Evolutionary conservation across 2,797 vertebrate genomes (phyloP).

Genomic region (Xenops minutus): DNA sequence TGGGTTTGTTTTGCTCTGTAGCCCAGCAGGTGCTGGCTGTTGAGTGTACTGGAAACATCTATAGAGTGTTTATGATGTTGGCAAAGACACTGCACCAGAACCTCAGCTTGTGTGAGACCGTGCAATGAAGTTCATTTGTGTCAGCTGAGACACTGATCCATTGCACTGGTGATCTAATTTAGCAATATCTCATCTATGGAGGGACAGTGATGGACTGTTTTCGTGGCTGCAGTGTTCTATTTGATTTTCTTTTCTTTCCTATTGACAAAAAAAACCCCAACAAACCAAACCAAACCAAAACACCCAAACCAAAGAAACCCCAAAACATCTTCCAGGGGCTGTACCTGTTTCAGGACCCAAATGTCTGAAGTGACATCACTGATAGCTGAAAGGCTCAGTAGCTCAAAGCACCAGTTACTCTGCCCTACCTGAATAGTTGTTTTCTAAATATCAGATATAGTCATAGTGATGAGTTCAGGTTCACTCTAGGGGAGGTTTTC

Average conservation of each 20-base stretch:
- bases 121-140: neutral
- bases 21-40: neutral
- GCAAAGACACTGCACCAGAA: neutral
- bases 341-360: neutral
- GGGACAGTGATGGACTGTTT: neutral
- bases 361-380: neutral
- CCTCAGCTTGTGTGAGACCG: neutral
- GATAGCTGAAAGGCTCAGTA: neutral
- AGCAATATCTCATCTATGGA: neutral
- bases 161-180: neutral
- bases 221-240: neutral
- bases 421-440: neutral
- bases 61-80: neutral
- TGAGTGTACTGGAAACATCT: neutral
- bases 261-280: neutral
- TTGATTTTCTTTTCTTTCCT: neutral
- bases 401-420: neutral
- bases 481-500: neutral
- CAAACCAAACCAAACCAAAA: neutral
- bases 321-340: neutral
- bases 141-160: neutral
- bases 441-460: neutral
- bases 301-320: neutral
- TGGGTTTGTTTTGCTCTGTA: neutral
- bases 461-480: neutral